Evolutionary conservation across 2,113 vertebrate genomes (phyloP), one percentile per base, ranked within the genome.

Genomic region (Cairina moschata): DNA sequence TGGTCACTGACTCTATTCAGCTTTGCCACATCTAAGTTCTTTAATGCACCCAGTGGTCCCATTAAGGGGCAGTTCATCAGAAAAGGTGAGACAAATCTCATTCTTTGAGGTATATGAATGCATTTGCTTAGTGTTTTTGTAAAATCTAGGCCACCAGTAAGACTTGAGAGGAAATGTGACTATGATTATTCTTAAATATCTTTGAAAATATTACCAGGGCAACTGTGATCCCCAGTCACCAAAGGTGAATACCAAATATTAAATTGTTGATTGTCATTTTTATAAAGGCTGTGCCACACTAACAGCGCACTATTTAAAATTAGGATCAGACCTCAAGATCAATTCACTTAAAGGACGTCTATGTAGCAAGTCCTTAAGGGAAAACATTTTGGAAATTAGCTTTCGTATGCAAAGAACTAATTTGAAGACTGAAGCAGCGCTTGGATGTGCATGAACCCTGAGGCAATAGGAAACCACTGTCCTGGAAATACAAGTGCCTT

Each of bases 381-480:
- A 91, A 77, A 93, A 65, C 4, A 34, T 44, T 91, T 93, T 54
- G 23, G 52, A 86, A 93, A 82, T 78, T 38, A 79, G 2, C 2
- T 60, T 76, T 86, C 60, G 26, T 54, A 38, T 34, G 26, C 31
- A 68, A 46, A 86, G 18, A 74, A 38, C 71, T 55, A 86, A 77
- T 5, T 71, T 26, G 11, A 46, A 90, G 7, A 46, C 25, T 17
- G 50, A 74, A 66, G 29, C 50, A 15, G 17, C 71, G 12, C n/a
- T 67, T 74, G 46, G 15, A 8, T 46, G 17, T 42, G 5, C 26
- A 34, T 8, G 20, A 65, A 8, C 68, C 44, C 66, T 0, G 0
- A 84, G 67, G 22, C 48, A 29, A 42, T 75, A 75, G 59, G 59
- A 83, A 92, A 67, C 15, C n/a, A 4, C 36, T 55, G 25, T 77